Percentiles rank a stretch among this genome's conserved stretches.
These are phyloP conservation scores for Silurus aristotelis DNA, from an alignment of 2,797 vertebrate species.

Conservation along the genomic window DNA sequence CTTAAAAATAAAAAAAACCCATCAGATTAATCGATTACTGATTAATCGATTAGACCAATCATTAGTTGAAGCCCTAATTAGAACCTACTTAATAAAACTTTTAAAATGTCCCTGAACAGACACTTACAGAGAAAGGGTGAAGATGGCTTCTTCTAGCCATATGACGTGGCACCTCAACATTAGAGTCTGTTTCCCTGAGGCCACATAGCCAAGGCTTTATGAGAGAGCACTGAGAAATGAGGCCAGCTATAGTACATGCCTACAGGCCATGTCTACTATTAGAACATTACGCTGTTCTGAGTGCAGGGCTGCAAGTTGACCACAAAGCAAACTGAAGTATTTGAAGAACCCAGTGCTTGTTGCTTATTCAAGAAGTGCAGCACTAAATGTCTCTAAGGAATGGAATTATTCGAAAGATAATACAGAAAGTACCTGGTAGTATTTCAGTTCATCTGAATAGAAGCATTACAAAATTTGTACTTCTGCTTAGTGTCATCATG, in stretches of 20 bases:
- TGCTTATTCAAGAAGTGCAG: background rate
- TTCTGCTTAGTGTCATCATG: background rate
- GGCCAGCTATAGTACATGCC: conserved; percentile 23
- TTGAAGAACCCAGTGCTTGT: background rate
- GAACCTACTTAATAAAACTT: conserved; percentile 43
- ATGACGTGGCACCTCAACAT: conserved; percentile 4
- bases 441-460: background rate
- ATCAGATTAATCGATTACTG: too few relatives aligned
- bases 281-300: conserved; percentile 25
- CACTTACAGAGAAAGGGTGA: conserved; percentile 14
- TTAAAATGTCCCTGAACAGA: conserved; percentile 22
- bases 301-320: conserved; percentile 10
- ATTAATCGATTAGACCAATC: too few relatives aligned
- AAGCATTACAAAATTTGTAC: background rate
- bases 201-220: conserved; percentile 9
- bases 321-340: conserved; percentile 20
- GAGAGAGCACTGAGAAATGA: conserved; percentile 9
- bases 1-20: too few relatives aligned
- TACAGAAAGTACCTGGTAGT: background rate
- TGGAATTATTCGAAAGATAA: background rate
- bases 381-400: background rate
- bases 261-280: conserved; percentile 21
- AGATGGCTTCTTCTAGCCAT: conserved; percentile 16
- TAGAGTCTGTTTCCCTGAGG: conserved; percentile 9
- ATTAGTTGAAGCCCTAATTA: conserved; percentile 12